These are phyloP conservation scores for Lytechinus variegatus DNA, from an alignment of 35 echinoderm and acorn worm genomes.

Conservation along the genomic window DNA sequence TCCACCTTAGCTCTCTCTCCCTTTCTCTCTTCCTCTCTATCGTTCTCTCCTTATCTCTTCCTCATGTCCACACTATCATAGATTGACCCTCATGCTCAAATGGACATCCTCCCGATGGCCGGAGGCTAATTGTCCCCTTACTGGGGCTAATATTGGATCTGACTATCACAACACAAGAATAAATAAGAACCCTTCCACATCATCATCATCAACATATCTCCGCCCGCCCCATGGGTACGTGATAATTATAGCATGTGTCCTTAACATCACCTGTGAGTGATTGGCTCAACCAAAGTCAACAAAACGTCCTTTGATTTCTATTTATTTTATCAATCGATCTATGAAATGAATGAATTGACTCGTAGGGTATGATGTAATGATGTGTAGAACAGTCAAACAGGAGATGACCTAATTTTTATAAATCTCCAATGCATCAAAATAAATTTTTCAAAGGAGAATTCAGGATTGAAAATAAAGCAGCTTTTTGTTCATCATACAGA, in stretches of 20 bases:
- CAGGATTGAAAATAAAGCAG: no score
- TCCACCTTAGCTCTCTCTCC: no score
- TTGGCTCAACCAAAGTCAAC: not conserved
- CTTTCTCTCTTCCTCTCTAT: not conserved
- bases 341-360: not conserved
- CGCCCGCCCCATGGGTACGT: not conserved
- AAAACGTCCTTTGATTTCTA: not conserved
- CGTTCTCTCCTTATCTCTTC: not conserved
- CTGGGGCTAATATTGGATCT: constrained; percentile 4
- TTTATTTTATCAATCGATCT: not conserved
- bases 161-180: not conserved
- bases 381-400: not conserved
- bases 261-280: not conserved
- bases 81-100: not conserved
- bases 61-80: not conserved
- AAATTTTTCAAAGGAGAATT: no score
- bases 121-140: not conserved
- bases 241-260: constrained; percentile 2
- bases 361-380: not conserved
- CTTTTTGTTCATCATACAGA: no score
- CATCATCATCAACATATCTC: not conserved
- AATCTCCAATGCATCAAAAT: not conserved
- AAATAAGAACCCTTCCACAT: constrained; percentile 2
- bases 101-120: not conserved
- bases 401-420: not conserved